phyloP scores from a whole-genome alignment of 2,888 invertebrate genomes.

The Brassicogethes aeneus region DNA sequence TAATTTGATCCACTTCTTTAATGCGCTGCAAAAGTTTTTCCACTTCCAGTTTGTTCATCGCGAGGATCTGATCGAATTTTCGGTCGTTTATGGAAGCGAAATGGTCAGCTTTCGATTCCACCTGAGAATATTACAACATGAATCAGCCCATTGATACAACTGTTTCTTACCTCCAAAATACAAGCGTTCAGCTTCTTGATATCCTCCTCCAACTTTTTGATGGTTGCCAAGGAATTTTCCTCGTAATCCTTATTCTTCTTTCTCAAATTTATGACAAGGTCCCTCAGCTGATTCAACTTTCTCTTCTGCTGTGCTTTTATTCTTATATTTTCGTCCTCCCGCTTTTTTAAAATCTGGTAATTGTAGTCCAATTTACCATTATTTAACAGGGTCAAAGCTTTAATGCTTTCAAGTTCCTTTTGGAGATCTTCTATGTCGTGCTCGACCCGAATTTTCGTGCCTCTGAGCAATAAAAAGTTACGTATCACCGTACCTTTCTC shows the following conservation, averaged over 20 bases:
- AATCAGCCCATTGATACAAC: too few relatives aligned
- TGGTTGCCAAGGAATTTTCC: slow-evolving; percentile 54
- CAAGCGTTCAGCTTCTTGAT: slow-evolving; percentile 55
- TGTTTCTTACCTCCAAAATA: slow-evolving; percentile 45
- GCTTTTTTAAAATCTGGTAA: slow-evolving; percentile 74
- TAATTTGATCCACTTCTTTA: slow-evolving; percentile 47
- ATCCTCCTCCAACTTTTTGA: slow-evolving; percentile 58
- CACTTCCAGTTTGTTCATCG: slow-evolving; percentile 49
- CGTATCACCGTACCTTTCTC: neutral
- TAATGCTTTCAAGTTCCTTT: slow-evolving; percentile 68
- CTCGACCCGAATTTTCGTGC: slow-evolving; percentile 55
- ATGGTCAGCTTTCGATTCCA: slow-evolving; percentile 60
- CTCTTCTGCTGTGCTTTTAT: slow-evolving; percentile 72
- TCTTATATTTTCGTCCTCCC: slow-evolving; percentile 79
- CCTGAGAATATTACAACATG: slow-evolving; percentile 14
- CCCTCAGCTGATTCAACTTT: slow-evolving; percentile 66
- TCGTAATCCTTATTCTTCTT: slow-evolving; percentile 58
- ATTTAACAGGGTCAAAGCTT: slow-evolving; percentile 74
- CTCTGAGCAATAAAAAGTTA: neutral
- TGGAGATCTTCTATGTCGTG: slow-evolving; percentile 65
- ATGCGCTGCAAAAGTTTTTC: slow-evolving; percentile 46
- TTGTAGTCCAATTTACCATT: slow-evolving; percentile 88
- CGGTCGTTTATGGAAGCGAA: slow-evolving; percentile 56
- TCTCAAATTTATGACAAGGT: slow-evolving; percentile 56
- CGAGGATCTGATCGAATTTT: slow-evolving; percentile 52